Conservation (phyloP, 2,113 vertebrate genomes). For the Halichoerus grypus region DNA sequence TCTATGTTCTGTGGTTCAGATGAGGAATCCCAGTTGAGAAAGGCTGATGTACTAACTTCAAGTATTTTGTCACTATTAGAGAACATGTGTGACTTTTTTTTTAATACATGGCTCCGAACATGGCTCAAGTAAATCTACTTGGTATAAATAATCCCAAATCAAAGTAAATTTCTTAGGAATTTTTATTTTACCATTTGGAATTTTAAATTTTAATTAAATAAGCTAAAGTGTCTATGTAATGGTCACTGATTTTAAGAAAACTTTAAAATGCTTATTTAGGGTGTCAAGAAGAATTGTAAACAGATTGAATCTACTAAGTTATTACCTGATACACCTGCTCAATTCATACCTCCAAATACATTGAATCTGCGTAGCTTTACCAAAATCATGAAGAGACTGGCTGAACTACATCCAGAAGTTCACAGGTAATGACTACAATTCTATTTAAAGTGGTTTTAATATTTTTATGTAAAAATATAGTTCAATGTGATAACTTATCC, state of each 20-base stretch:
- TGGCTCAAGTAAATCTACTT: neutral
- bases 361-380: conserved; percentile 86
- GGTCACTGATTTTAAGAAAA: conserved; percentile 5
- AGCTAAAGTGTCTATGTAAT: neutral
- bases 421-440: conserved; percentile 76
- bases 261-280: conserved; percentile 72
- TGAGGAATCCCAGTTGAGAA: neutral
- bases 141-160: neutral
- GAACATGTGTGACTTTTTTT: neutral
- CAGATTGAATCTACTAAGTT: conserved; percentile 65
- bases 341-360: conserved; percentile 73
- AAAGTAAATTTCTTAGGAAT: neutral
- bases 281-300: conserved; percentile 69
- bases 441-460: neutral
- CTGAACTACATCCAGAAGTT: conserved; percentile 81
- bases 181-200: neutral
- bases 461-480: neutral
- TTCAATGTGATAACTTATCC: neutral
- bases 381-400: conserved; percentile 85
- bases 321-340: neutral
- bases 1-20: neutral
- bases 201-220: neutral
- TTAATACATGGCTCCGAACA: neutral
- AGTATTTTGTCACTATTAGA: neutral
- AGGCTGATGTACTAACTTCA: neutral